These are phyloP conservation scores for Ceramica pisi DNA, from an alignment of 2,888 invertebrate species.

Conservation along the genomic window DNA sequence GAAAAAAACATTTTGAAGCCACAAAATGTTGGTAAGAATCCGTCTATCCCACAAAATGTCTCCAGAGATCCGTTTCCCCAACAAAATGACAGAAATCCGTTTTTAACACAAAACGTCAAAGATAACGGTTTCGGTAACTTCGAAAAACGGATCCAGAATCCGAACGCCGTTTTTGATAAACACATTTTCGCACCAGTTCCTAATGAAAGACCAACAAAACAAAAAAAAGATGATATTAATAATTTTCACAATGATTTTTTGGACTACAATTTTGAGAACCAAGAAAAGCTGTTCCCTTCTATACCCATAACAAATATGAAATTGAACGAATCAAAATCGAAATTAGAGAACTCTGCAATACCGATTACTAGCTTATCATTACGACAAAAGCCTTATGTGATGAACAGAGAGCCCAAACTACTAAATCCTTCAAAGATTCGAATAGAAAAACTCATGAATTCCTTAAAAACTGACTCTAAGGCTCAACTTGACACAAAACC, in stretches of 20 bases:
- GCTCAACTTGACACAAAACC: background rate
- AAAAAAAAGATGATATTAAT: background rate
- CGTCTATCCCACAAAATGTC: background rate
- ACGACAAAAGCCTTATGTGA: background rate
- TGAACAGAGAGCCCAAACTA: background rate
- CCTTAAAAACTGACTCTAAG: slow-evolving; percentile 5
- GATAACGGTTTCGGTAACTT: background rate
- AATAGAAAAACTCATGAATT: slow-evolving; percentile 33
- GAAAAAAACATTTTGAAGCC: background rate
- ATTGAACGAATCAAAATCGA: background rate
- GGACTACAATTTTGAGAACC: slow-evolving; percentile 10
- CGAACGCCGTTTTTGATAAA: background rate
- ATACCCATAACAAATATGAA: slow-evolving; percentile 27
- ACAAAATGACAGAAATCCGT: slow-evolving; percentile 13
- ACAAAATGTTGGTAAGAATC: background rate
- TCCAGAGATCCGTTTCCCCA: background rate
- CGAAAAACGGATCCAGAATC: slow-evolving; percentile 4
- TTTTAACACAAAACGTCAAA: background rate
- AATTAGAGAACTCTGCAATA: background rate
- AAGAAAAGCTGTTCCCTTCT: background rate
- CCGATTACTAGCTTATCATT: background rate
- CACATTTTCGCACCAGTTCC: background rate
- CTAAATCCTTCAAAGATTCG: slow-evolving; percentile 13
- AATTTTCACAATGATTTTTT: background rate
- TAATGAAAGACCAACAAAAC: background rate